Evolutionary conservation across 2,797 vertebrate species (phyloP), one percentile per base, ranked within the genome.

Genomic region (Anabas testudineus): DNA sequence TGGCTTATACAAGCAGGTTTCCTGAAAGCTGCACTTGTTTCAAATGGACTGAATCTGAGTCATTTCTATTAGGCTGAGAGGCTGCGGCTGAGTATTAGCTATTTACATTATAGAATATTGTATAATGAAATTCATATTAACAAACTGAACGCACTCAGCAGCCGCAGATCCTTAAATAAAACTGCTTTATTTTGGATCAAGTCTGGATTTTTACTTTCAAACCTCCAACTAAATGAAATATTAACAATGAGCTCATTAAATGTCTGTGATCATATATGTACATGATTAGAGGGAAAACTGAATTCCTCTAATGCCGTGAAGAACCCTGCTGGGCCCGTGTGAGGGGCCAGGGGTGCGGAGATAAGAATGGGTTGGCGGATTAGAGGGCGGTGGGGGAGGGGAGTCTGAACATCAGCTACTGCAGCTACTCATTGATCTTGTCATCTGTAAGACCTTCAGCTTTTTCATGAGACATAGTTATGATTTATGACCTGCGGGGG

Each of bases 341-440:
- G 65, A 71, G 81, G 57, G 52, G 52, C 30, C 8, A 24, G 45
- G 49, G 56, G 54, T 1, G 39, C 30, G 6, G 41, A 32, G 67
- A 73, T 76, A 62, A 71, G 70, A 74, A 77, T 45, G 74, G 58
- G 57, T 24, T 24, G 62, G 66, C 37, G 79, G 80, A 82, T 79
- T 77, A 68, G 22, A 59, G 45, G 37, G 41, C n/a, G 1, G 28
- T 18, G 74, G 39, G 42, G 60, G 30, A 32, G 43, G 54, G 32
- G 43, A 9, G 21, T 16, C 70, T 34, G 57, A 78, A 61, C 71
- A 61, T 65, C 65, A 76, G 69, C 59, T 43, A 64, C 80, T 59
- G 67, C 79, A 64, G 81, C 65, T 32, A 10, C 55, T 69, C 83
- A 82, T 58, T 88, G 83, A 88, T 87, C 83, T 69, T 71, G 66